These are phyloP conservation scores for Yponomeuta sedellus DNA, from an alignment of 2,888 invertebrate genomes.

Conservation along the genomic window DNA sequence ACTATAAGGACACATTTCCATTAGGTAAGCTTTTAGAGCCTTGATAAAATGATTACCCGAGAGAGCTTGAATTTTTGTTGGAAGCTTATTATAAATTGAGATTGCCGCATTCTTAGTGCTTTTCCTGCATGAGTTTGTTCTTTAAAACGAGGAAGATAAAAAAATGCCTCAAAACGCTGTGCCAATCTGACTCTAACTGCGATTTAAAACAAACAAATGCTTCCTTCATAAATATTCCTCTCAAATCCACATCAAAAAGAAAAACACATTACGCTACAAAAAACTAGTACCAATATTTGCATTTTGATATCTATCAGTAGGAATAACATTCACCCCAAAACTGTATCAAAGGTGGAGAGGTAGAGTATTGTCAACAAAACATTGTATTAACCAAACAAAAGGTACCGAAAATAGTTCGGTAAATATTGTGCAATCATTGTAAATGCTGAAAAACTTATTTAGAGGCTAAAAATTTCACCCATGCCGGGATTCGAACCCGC, in stretches of 20 bases:
- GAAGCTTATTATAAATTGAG: too few relatives aligned
- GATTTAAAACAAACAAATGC: slow-evolving; percentile 5
- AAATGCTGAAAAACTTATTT: too few relatives aligned
- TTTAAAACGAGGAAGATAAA: too few relatives aligned
- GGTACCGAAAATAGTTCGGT: not conserved
- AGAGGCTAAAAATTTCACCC: too few relatives aligned
- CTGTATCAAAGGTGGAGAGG: not conserved
- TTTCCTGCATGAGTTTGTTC: too few relatives aligned
- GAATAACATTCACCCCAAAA: slow-evolving; percentile 6
- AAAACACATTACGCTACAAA: not conserved
- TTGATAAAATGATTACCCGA: too few relatives aligned
- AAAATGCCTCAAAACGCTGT: too few relatives aligned
- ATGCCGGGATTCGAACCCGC: too few relatives aligned
- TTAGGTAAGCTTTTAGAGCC: too few relatives aligned
- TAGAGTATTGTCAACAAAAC: slow-evolving; percentile 1
- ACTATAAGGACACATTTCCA: too few relatives aligned
- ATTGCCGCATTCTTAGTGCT: too few relatives aligned
- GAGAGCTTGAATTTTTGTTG: too few relatives aligned
- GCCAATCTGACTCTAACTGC: not conserved
- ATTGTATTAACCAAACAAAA: not conserved
- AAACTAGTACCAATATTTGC: not conserved
- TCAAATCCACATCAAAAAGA: not conserved
- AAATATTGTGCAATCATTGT: not conserved
- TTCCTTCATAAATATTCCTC: not conserved
- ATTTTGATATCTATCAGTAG: slow-evolving; percentile 5